A percentile compares a stretch with the other conserved stretches of the same genome.
These are phyloP conservation scores for Acromyrmex echinatior DNA, from an alignment of 1,140 invertebrate genomes.

Conservation along the genomic window DNA sequence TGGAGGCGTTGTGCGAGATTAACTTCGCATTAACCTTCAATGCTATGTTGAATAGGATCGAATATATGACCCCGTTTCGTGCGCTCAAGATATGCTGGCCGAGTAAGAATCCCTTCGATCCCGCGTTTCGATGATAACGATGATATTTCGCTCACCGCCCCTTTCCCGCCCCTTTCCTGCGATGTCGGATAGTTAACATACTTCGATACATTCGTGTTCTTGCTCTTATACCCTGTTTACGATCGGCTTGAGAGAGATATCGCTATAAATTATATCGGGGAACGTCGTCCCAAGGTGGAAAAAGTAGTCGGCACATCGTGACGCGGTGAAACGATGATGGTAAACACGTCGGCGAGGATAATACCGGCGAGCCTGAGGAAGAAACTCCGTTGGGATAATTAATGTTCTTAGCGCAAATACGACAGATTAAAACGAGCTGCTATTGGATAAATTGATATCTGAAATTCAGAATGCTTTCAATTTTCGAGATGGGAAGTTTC, in stretches of 20 bases:
- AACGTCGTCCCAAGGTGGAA: constrained; percentile 16
- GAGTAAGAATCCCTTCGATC: constrained; percentile 23
- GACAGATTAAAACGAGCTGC: not conserved
- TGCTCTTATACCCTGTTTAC: constrained; percentile 34
- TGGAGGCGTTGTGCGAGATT: constrained; percentile 35
- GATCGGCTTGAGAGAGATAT: constrained; percentile 32
- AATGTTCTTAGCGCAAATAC: constrained; percentile 46
- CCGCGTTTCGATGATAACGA: constrained; percentile 33
- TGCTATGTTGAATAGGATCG: constrained; percentile 17
- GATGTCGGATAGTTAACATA: constrained; percentile 26
- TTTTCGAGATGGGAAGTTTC: not conserved
- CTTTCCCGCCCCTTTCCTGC: not conserved
- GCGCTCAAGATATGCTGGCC: constrained; percentile 9
- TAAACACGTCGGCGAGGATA: constrained; percentile 42
- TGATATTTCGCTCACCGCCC: not conserved
- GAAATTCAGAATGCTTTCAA: constrained; percentile 23
- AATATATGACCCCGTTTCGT: constrained; percentile 23
- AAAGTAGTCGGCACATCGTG: constrained; percentile 49
- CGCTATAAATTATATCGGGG: constrained; percentile 54
- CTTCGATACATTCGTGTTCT: constrained; percentile 37
- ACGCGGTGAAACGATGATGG: constrained; percentile 52
- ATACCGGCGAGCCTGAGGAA: constrained; percentile 13
- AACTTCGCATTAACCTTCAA: constrained; percentile 56
- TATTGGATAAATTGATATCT: constrained; percentile 30
- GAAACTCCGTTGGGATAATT: constrained; percentile 49